Evolutionary conservation across 2,113 vertebrate genomes (phyloP), one percentile per base, ranked within the genome.

Genomic region (Andinoacara biseriatus): DNA sequence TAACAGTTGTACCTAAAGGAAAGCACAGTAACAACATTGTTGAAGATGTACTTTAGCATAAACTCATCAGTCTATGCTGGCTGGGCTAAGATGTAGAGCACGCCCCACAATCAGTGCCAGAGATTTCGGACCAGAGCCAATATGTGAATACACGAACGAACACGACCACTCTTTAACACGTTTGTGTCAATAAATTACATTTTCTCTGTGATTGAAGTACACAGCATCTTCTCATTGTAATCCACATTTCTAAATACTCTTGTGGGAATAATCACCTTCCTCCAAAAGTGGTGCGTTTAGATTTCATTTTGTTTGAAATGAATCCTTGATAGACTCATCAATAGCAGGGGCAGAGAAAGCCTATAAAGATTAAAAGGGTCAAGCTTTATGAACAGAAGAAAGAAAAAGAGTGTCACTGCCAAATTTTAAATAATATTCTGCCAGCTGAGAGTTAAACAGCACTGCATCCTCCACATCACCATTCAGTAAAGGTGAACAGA

Each of bases 1-100:
- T 60, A 69, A 85, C 33, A 78, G 46, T 80, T 46, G 18, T n/a
- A 76, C 24, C 35, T 80, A 15, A 85, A 81, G 13, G 20, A 69
- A 58, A 82, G 61, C 22, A 43, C 56, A 60, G 59, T 62, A 76
- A 76, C 33, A 29, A 52, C 74, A 78, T 46, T 15, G 38, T 22
- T 24, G 24, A 78, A 58, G 46, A 59, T 49, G 17, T 5, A 49
- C 43, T n/a, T 49, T n/a, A 54, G 29, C 46, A 72, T 49, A 72
- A 72, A 72, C 67, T 54, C 31, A 72, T 54, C 5, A 72, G 26
- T 72, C 65, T 49, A 11, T n/a, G 14, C 24, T 14, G 52, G 7
- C 40, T 78, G 31, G 18, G 24, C 52, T 85, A 49, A 65, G 26
- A 78, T 60, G 54, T 83, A 57, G 49, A 61, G 31, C 54, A 69